Evolutionary conservation across 2,888 invertebrate species (phyloP).

Genomic region (Papilio demoleus): DNA sequence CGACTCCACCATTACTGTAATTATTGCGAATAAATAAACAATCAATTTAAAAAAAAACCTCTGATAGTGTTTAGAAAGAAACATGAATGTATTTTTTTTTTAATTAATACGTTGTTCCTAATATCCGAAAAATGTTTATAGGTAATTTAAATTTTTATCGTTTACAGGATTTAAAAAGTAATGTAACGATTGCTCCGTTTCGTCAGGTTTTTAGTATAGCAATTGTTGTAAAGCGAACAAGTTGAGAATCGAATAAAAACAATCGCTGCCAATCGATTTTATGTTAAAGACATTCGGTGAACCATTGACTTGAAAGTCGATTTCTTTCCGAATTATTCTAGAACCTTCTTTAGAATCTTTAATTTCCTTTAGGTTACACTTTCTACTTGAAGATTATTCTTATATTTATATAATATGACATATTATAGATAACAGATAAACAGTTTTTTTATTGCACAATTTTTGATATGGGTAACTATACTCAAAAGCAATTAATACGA

Average conservation of each 20-base stretch:
- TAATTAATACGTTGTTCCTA: background rate
- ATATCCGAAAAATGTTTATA: too few relatives aligned
- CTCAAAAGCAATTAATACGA: too few relatives aligned
- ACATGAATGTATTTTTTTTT: background rate
- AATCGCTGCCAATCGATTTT: slow-evolving; percentile 34
- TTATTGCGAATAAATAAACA: background rate
- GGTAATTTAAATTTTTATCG: too few relatives aligned
- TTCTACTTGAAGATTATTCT: too few relatives aligned
- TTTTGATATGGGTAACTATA: too few relatives aligned
- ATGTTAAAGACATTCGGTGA: slow-evolving; percentile 28
- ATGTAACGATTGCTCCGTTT: background rate
- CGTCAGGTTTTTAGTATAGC: slow-evolving; percentile 29
- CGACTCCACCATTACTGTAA: slow-evolving; percentile 11
- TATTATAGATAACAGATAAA: too few relatives aligned
- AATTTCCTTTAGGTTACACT: too few relatives aligned
- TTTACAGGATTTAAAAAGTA: too few relatives aligned
- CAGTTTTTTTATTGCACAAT: too few relatives aligned
- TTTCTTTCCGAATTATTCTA: slow-evolving; percentile 9
- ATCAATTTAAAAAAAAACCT: background rate
- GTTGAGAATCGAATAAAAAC: slow-evolving; percentile 28
- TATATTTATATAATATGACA: too few relatives aligned
- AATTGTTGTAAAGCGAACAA: slow-evolving; percentile 23
- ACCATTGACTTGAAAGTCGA: slow-evolving; percentile 31
- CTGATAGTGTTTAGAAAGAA: background rate
- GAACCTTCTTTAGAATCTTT: background rate